phyloP scores from a whole-genome alignment of 1,140 invertebrate genomes.

The Rhizoglyphus robini region DNA sequence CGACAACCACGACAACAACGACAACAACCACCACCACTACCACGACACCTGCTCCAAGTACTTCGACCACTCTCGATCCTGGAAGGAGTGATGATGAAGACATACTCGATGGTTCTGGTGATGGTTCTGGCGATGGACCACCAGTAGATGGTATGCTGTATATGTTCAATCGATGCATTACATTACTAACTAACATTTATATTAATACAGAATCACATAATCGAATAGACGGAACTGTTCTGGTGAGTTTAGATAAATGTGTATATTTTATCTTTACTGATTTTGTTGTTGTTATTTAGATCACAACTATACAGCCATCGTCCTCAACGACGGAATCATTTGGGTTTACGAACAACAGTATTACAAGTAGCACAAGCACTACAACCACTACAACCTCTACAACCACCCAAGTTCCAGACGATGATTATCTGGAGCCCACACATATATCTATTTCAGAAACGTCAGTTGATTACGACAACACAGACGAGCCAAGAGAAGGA shows the following conservation, averaged over 20 bases:
- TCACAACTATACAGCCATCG: slow-evolving; percentile 8
- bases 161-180: background rate
- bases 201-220: too few relatives aligned
- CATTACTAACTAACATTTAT: too few relatives aligned
- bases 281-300: too few relatives aligned
- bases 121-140: background rate
- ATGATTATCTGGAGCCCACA: too few relatives aligned
- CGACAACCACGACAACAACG: slow-evolving; percentile 17
- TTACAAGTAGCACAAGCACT: background rate
- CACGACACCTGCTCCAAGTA: background rate
- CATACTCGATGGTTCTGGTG: slow-evolving; percentile 8
- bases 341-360: background rate
- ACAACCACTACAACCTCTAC: background rate
- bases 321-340: slow-evolving; percentile 21
- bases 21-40: background rate
- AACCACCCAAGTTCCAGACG: too few relatives aligned
- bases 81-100: slow-evolving; percentile 9
- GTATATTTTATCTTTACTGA: too few relatives aligned
- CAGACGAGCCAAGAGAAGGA: too few relatives aligned
- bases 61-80: background rate
- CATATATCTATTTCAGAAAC: too few relatives aligned
- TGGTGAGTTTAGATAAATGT: too few relatives aligned
- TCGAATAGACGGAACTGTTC: too few relatives aligned
- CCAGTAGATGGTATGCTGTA: background rate
- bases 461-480: too few relatives aligned